A percentile compares a stretch with the other conserved stretches of the same genome.
These are phyloP conservation scores for Oedothorax gibbosus DNA, from an alignment of 1,140 invertebrate species.

Conservation along the genomic window DNA sequence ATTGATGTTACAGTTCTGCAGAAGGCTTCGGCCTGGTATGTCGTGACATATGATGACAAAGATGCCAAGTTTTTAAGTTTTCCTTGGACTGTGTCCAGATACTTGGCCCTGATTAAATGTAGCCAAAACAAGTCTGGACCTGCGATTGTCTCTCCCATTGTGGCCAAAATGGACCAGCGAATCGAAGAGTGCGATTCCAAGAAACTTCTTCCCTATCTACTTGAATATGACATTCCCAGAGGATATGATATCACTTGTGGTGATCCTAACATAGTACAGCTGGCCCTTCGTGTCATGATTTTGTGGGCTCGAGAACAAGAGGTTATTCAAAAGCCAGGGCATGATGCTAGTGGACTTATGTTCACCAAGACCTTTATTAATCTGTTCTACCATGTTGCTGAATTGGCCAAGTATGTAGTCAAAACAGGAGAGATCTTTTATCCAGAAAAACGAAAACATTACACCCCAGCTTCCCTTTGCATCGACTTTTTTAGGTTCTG, in stretches of 20 bases:
- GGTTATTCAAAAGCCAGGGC: background rate
- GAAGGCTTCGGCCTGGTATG: slow-evolving; percentile 59
- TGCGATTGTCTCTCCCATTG: background rate
- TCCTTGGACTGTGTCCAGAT: slow-evolving; percentile 51
- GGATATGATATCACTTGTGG: slow-evolving; percentile 3
- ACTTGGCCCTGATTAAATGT: slow-evolving; percentile 42
- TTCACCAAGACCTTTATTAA: slow-evolving; percentile 1
- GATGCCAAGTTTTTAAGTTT: slow-evolving; percentile 44
- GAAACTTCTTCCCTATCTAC: background rate
- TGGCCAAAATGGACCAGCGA: slow-evolving; percentile 30
- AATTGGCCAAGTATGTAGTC: background rate
- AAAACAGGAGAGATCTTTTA: background rate
- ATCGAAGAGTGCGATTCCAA: slow-evolving; percentile 2
- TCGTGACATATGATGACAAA: slow-evolving; percentile 38
- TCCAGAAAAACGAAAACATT: background rate
- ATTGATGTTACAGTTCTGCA: background rate
- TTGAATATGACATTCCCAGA: background rate
- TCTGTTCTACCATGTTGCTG: slow-evolving; percentile 32
- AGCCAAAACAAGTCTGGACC: background rate
- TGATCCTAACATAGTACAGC: slow-evolving; percentile 10
- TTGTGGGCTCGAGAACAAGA: slow-evolving; percentile 45
- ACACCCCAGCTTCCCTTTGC: slow-evolving; percentile 19
- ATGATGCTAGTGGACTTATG: background rate
- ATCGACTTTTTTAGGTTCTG: slow-evolving; percentile 47
- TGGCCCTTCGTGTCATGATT: slow-evolving; percentile 14